phyloP scores from a whole-genome alignment of 2,888 invertebrate species.

The Drosophila heteroneura region DNA sequence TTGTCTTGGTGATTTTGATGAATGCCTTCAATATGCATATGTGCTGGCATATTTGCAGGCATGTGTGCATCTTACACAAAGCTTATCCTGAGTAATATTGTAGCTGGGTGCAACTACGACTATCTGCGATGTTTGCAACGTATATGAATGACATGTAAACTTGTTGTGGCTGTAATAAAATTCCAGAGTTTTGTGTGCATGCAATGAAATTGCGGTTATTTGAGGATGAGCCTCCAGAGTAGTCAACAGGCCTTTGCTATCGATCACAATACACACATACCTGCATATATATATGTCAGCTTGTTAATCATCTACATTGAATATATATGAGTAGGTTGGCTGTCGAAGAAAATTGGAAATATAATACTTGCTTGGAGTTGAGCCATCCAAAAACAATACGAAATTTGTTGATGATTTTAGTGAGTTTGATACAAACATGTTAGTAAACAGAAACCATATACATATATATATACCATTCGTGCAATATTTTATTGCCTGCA shows the following conservation, averaged over 20 bases:
- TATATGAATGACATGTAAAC: slow-evolving; percentile 63
- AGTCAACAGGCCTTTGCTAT: slow-evolving; percentile 3
- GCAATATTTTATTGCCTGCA: not conserved
- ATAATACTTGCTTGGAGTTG: not conserved
- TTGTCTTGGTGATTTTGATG: slow-evolving; percentile 77
- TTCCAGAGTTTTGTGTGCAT: slow-evolving; percentile 41
- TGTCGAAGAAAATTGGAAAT: not conserved
- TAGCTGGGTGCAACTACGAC: slow-evolving; percentile 48
- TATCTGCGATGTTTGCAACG: slow-evolving; percentile 29
- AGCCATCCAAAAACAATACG: not conserved
- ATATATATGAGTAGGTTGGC: not conserved
- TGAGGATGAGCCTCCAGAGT: slow-evolving; percentile 4
- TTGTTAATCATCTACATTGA: not conserved
- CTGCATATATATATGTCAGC: not conserved
- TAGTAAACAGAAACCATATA: not conserved
- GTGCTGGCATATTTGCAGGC: not conserved
- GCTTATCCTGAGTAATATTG: slow-evolving; percentile 56
- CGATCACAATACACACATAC: slow-evolving; percentile 9
- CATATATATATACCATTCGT: not conserved
- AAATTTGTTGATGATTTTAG: not conserved
- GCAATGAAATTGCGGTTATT: slow-evolving; percentile 30
- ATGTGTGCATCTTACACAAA: slow-evolving; percentile 43
- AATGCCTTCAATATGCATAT: slow-evolving; percentile 68
- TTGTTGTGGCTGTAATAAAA: slow-evolving; percentile 69
- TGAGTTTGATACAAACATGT: not conserved